Base-by-base conservation (phyloP, 2,888 invertebrate genomes). In the Arrhopalites spinosus region DNA sequence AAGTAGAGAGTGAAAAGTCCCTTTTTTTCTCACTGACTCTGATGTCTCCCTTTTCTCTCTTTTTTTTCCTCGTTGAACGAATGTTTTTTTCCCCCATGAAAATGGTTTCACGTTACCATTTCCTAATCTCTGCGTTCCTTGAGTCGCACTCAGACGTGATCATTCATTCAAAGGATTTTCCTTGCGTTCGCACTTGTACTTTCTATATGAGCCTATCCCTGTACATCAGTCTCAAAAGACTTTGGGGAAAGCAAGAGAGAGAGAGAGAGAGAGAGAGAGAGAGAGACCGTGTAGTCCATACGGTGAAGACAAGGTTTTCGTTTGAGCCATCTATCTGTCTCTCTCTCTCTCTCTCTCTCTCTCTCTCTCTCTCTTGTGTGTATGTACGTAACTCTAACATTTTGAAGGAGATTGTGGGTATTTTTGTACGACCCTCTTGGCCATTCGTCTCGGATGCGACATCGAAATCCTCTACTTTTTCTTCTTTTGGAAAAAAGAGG, bases 101-200 rank as follows among this genome's bases (percentile, higher is more conserved):
- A 50, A 69, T 69, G 69, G 69, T 53, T 69, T 69, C 69, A 69
- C 29, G 50, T 69, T 69, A 69, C 69, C 50, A 69, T 69, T 69
- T 69, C 69, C 69, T 69, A 69, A 69, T 69, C 69, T 69, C 69
- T 53, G 69, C 27, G 69, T 50, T 50, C 50, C 69, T 45, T 69
- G 69, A 69, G 69, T 69, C 69, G 29, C 50, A 13, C 29, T 27
- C 69, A 50, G 53, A 69, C 69, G 50, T 69, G 69, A 69, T 53
- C 53, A 69, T 69, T 69, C 69, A 69, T 69, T 69, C 69, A 69
- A 53, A 53, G 69, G 53, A 69, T 69, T 69, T 29, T 53, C 53
- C 29, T 15, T 63, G 2, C 25, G 20, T 27, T 50, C 50, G 50
- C n/a, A 15, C 50, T 50, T 50, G 17, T 17, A 15, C 50, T 50